Conservation (phyloP, 1,140 invertebrate species). For the Hylyphantes graminicola region DNA sequence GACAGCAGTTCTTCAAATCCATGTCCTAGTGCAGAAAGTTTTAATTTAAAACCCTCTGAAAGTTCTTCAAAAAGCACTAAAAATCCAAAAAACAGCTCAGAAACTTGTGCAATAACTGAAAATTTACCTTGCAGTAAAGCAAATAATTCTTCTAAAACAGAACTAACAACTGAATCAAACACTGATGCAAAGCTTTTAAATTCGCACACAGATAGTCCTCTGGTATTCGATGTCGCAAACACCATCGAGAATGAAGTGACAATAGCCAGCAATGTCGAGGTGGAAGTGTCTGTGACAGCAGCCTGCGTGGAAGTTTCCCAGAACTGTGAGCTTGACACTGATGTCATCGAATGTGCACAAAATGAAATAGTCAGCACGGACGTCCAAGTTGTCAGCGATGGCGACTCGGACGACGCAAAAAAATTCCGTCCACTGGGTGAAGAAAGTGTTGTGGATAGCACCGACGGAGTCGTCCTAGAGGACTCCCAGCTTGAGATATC, state of each 20-base stretch:
- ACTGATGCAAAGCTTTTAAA: background rate
- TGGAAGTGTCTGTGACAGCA: slow-evolving; percentile 23
- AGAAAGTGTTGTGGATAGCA: slow-evolving; percentile 50
- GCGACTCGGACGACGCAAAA: slow-evolving; percentile 15
- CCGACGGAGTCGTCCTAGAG: slow-evolving; percentile 29
- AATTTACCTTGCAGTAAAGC: too few species aligned
- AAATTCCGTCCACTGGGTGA: slow-evolving; percentile 59
- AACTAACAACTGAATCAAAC: slow-evolving; percentile 12
- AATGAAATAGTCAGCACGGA: slow-evolving; percentile 24
- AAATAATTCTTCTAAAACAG: background rate
- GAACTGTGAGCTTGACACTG: slow-evolving; percentile 29
- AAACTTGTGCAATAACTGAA: too few species aligned
- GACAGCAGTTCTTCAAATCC: slow-evolving; percentile 20
- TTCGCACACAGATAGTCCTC: slow-evolving; percentile 30
- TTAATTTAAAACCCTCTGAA: too few species aligned
- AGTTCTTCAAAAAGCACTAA: too few species aligned
- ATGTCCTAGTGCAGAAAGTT: too few species aligned
- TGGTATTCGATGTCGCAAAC: slow-evolving; percentile 14
- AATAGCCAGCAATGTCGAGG: slow-evolving; percentile 43
- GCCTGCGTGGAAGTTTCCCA: slow-evolving; percentile 31
- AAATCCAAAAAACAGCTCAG: too few species aligned
- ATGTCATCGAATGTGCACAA: slow-evolving; percentile 12
- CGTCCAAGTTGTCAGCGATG: background rate
- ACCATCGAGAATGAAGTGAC: slow-evolving; percentile 45
- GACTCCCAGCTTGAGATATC: slow-evolving; percentile 52